These are phyloP conservation scores for Brassicogethes aeneus DNA, from an alignment of 2,888 invertebrate genomes.

Conservation along the genomic window DNA sequence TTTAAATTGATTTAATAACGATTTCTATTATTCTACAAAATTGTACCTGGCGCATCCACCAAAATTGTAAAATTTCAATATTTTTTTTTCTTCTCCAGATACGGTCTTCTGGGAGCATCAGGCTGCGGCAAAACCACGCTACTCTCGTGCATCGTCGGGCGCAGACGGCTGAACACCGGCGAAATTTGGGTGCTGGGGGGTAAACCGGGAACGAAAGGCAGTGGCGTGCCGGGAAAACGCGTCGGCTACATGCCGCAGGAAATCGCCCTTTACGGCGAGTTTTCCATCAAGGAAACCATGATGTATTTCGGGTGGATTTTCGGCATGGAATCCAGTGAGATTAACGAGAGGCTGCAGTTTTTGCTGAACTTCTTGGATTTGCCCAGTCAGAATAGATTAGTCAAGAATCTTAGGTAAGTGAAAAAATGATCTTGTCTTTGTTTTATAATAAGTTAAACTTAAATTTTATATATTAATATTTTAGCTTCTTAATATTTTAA, in stretches of 20 bases:
- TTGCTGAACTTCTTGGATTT: conserved; percentile 84
- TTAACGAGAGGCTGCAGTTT: conserved; percentile 73
- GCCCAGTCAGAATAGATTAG: conserved; percentile 74
- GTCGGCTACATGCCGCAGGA: conserved; percentile 98
- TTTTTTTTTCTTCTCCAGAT: conserved; percentile 52
- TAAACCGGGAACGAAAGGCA: conserved; percentile 80
- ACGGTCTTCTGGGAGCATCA: conserved; percentile 88
- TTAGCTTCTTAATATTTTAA: too few species aligned
- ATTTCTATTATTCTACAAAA: too few species aligned
- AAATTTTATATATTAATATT: too few species aligned
- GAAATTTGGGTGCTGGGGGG: conserved; percentile 86
- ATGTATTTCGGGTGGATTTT: conserved; percentile 95
- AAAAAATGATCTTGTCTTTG: conserved; percentile 1
- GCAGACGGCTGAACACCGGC: conserved; percentile 76
- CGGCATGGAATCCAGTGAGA: conserved; percentile 79
- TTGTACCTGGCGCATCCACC: too few species aligned
- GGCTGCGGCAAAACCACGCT: conserved; percentile 97
- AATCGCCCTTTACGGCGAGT: conserved; percentile 84
- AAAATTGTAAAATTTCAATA: too few species aligned
- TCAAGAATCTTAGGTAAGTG: conserved; percentile 62
- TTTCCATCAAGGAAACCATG: conserved; percentile 91
- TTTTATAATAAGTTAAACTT: too few species aligned
- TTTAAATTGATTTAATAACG: too few species aligned
- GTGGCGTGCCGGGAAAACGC: conserved; percentile 83
- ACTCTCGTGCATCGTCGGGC: conserved; percentile 84